These are phyloP conservation scores for Eubucco bourcierii DNA, from an alignment of 2,113 vertebrate genomes.

Conservation along the genomic window DNA sequence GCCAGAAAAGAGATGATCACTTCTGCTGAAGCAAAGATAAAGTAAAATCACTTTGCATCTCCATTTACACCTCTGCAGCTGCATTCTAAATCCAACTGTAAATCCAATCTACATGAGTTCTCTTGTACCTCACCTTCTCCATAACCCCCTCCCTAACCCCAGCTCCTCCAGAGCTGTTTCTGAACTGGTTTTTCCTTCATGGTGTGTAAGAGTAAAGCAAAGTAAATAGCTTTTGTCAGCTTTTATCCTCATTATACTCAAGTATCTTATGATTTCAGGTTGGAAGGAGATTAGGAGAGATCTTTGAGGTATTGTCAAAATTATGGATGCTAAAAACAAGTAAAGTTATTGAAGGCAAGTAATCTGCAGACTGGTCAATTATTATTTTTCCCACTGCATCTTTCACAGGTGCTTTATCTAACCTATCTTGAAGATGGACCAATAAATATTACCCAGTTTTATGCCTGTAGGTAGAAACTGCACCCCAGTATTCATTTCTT, in stretches of 20 bases:
- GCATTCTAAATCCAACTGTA: not conserved
- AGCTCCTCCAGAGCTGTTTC: not conserved
- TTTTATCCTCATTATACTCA: not conserved
- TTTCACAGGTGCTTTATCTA: not conserved
- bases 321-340: not conserved
- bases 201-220: not conserved
- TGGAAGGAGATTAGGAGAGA: not conserved
- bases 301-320: not conserved
- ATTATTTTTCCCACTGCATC: not conserved
- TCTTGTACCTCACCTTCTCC: not conserved
- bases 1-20: not conserved
- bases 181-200: not conserved
- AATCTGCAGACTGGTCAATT: not conserved
- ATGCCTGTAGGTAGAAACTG: not conserved
- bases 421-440: not conserved
- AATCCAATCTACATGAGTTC: rapidly evolving
- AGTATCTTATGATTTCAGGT: not conserved
- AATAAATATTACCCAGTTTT: not conserved
- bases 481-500: not conserved
- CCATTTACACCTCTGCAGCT: not conserved
- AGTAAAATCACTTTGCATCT: not conserved
- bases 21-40: not conserved
- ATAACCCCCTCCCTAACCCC: rapidly evolving
- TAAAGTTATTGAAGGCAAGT: not conserved
- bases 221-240: not conserved